Evolutionary conservation across 2,113 vertebrate genomes (phyloP).

Genomic region (Nanorana parkeri): DNA sequence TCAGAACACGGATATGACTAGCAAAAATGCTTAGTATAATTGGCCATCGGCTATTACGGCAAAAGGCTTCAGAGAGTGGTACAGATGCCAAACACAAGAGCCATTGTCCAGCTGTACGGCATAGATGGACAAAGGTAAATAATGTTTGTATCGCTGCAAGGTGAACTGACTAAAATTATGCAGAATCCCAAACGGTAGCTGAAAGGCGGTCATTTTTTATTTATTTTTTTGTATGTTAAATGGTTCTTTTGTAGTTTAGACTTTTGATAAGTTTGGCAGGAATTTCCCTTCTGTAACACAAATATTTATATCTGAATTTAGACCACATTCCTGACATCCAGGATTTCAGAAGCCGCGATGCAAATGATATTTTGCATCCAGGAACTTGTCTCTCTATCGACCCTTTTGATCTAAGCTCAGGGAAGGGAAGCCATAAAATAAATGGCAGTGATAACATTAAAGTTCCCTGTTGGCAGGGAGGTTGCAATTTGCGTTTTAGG

Average conservation of each 20-base stretch:
- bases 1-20: no score
- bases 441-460: constrained; percentile 49
- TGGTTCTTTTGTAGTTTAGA: no score
- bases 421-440: constrained; percentile 50
- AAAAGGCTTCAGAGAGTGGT: not conserved
- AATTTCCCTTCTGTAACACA: not conserved
- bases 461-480: constrained; percentile 43
- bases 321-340: not conserved
- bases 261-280: not conserved
- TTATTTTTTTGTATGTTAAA: no score
- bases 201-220: no score
- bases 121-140: no score
- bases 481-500: constrained; percentile 45
- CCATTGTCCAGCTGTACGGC: no score
- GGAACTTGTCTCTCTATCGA: constrained; percentile 16
- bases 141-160: no score
- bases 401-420: constrained; percentile 29
- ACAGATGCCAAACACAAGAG: no score
- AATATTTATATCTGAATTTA: constrained; percentile 11
- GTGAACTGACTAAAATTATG: no score
- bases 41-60: no score
- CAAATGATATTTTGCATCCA: constrained; percentile 40
- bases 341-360: not conserved
- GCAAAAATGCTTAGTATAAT: no score
- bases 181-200: no score